Evolutionary conservation across 2,797 vertebrate species (phyloP).

Genomic region (Mareca strepera): DNA sequence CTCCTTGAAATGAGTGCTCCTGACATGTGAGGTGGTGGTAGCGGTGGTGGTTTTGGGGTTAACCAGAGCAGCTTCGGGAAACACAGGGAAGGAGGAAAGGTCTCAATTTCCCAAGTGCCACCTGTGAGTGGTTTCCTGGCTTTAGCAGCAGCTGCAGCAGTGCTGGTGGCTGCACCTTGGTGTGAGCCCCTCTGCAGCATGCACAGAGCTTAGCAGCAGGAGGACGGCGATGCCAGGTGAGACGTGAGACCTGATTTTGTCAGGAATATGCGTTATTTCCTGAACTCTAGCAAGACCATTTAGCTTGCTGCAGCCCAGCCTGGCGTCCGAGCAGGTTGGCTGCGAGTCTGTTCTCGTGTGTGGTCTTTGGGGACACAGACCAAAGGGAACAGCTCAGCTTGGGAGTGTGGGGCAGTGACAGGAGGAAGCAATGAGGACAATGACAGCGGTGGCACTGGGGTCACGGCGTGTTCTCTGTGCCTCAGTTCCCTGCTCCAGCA

Average conservation of each 20-base stretch:
- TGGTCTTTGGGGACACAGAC: not conserved
- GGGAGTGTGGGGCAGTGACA: not conserved
- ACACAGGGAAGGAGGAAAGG: not conserved
- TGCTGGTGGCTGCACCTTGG: not conserved
- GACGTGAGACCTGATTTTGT: too few relatives aligned
- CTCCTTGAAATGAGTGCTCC: not conserved
- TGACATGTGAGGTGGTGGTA: not conserved
- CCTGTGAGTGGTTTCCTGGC: fast-evolving
- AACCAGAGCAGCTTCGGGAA: not conserved
- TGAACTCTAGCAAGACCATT: not conserved
- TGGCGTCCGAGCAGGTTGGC: not conserved
- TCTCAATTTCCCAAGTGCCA: not conserved
- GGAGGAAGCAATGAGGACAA: not conserved
- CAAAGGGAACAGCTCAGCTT: fast-evolving
- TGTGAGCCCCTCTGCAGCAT: too few relatives aligned
- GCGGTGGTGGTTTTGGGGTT: not conserved
- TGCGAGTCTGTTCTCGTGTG: fast-evolving
- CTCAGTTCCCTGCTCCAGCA: fast-evolving
- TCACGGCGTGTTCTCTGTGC: fast-evolving
- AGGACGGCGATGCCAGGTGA: not conserved
- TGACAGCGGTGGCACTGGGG: not conserved
- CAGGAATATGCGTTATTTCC: not conserved
- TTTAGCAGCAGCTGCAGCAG: not conserved
- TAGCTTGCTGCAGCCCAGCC: not conserved
- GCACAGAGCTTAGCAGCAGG: not conserved